phyloP scores from a whole-genome alignment of 2,797 vertebrate species.

The Coccyzus lansbergi region DNA sequence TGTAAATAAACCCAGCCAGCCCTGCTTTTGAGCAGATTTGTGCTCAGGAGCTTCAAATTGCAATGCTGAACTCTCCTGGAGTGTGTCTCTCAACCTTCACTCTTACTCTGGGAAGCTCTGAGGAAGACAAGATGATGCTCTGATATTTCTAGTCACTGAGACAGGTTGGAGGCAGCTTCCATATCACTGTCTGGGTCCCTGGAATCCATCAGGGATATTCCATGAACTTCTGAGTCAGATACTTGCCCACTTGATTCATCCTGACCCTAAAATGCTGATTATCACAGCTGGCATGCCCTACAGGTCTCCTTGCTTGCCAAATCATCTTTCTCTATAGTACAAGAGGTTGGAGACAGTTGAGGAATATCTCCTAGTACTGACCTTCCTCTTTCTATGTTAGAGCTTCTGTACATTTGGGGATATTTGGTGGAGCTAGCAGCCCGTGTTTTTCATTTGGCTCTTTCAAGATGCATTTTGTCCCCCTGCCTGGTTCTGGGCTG shows the following conservation, averaged over 20 bases:
- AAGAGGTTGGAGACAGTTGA: background rate
- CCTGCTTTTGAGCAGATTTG: background rate
- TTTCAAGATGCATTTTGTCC: background rate
- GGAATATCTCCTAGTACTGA: background rate
- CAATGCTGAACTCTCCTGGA: background rate
- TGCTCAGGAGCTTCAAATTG: background rate
- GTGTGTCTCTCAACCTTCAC: background rate
- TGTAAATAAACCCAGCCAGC: background rate
- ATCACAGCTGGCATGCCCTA: background rate
- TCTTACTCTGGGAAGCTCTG: background rate
- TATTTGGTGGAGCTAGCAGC: background rate
- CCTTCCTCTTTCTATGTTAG: background rate
- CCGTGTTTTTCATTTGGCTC: background rate
- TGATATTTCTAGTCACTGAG: background rate
- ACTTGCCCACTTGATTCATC: background rate
- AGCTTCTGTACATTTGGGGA: background rate
- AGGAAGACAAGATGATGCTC: background rate
- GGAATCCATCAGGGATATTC: background rate
- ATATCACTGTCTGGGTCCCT: fast-evolving
- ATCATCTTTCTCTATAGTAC: background rate
- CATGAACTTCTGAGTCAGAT: background rate
- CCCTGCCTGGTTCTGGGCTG: fast-evolving
- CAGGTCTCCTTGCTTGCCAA: background rate
- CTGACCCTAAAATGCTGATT: background rate
- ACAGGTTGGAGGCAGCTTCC: background rate